Base-by-base conservation (phyloP, 2,888 invertebrate species). In the Drosophila neoperkinsi region DNA sequence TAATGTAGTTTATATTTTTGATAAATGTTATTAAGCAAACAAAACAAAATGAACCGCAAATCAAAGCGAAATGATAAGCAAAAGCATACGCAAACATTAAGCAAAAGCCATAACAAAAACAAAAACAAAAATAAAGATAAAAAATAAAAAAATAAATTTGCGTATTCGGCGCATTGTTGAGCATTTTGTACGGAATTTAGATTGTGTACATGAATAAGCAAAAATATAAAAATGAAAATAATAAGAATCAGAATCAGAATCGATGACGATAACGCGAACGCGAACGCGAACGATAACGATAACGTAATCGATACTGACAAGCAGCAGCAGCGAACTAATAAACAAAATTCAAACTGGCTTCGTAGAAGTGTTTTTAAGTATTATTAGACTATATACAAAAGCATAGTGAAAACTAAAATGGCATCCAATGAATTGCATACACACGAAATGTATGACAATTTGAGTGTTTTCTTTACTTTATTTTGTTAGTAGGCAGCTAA, bases 1-100 rank as follows among this genome's bases (percentile, higher is more conserved):
- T 78, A 88, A 82, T 84, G 91, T 91, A 90, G 91, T 91, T 91
- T 91, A 91, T 91, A 91, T 91, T 91, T 91, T 91, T 91, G 91
- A 91, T 91, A 91, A 91, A 91, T 90, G 91, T 91, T 91, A 92
- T 91, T 91, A 90, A 79, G 59, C 68, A 67, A 43, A 52, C 68
- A 43, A 28, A 16, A 36, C 36, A 36, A 60, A 65, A 64, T 11
- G 41, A 67, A 69, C 46, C 66, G 59, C 72, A 72, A 76, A 69
- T 77, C 66, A 76, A 81, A 75, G 60, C 52, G 51, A 65, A 61
- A 66, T 59, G 63, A 79, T 43, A 73, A 73, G 68, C 69, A 75
- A 75, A 75, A 46, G 49, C 52, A 51, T 55, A 63, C 53, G 65
- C 56, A 68, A 61, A 71, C 50, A 31, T 60, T 43, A 68, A 71